These are phyloP conservation scores for Tenebrosternarchus preto DNA, from an alignment of 2,113 vertebrate genomes.

Conservation along the genomic window DNA sequence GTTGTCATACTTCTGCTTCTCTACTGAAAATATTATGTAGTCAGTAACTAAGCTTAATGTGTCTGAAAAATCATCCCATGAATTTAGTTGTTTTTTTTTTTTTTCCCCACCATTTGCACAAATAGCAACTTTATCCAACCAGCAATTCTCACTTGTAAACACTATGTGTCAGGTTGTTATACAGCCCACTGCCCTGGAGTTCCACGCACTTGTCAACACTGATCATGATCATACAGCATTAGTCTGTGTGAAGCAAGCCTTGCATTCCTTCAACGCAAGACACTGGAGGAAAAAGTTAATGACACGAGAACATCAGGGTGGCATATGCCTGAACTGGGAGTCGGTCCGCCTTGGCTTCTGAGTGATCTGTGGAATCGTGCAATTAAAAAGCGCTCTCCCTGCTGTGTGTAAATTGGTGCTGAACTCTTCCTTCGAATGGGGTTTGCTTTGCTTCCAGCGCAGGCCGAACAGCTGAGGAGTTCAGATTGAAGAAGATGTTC, in stretches of 20 bases:
- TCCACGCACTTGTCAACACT: neutral
- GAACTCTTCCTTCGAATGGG: constrained; percentile 6
- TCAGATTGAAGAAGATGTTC: constrained; percentile 12
- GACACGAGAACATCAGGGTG: neutral
- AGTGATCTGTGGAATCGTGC: neutral
- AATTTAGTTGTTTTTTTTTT: neutral
- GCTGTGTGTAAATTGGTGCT: constrained; percentile 17
- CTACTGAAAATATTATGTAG: neutral
- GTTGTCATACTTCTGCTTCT: neutral
- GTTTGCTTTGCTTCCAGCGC: neutral
- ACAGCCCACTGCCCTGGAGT: neutral
- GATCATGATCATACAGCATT: constrained; percentile 2
- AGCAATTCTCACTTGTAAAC: neutral
- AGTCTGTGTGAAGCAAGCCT: neutral
- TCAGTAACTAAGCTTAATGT: neutral
- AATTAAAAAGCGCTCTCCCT: constrained; percentile 20
- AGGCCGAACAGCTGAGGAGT: neutral
- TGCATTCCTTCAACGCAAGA: constrained; percentile 8
- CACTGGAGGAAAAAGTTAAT: neutral
- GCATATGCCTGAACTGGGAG: constrained; percentile 10
- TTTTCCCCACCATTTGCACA: neutral
- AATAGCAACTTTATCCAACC: neutral
- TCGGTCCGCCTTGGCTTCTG: constrained; percentile 1
- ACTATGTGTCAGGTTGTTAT: constrained; percentile 3
- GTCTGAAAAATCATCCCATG: too few relatives aligned